Conservation (phyloP, 2,888 invertebrate species). For the Spatulosminthurus flaviceps region DNA sequence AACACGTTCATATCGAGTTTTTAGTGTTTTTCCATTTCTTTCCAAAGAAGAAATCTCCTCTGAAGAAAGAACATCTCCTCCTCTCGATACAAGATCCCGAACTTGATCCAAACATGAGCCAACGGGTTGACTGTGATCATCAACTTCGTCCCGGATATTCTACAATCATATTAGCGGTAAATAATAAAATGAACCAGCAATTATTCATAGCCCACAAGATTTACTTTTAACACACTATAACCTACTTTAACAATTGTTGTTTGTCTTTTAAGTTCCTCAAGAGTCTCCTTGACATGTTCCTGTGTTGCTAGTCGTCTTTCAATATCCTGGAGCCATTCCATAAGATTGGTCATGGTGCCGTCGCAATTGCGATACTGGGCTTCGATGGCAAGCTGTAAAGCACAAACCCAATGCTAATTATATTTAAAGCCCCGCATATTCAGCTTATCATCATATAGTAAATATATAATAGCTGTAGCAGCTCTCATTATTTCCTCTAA, state of each 20-base stretch:
- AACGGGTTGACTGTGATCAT: constrained; percentile 84
- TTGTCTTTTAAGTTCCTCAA: constrained; percentile 87
- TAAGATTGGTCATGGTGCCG: constrained; percentile 82
- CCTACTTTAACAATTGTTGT: constrained; percentile 85
- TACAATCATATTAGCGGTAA: constrained; percentile 66
- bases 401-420: background rate
- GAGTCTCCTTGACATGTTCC: constrained; percentile 85
- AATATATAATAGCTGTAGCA: background rate
- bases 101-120: constrained; percentile 88
- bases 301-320: constrained; percentile 86
- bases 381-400: constrained; percentile 88
- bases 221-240: background rate
- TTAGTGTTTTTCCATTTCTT: constrained; percentile 84
- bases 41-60: constrained; percentile 90
- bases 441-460: background rate
- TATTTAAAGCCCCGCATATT: background rate
- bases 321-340: constrained; percentile 86
- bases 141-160: constrained; percentile 90
- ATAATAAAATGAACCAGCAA: no score
- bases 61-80: constrained; percentile 89
- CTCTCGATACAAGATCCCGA: constrained; percentile 86
- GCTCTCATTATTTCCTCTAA: no score
- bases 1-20: constrained; percentile 84
- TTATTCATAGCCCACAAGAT: no score
- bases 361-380: constrained; percentile 93